Base-by-base conservation (phyloP, 2,797 vertebrate genomes). In the Artibeus jamaicensis region DNA sequence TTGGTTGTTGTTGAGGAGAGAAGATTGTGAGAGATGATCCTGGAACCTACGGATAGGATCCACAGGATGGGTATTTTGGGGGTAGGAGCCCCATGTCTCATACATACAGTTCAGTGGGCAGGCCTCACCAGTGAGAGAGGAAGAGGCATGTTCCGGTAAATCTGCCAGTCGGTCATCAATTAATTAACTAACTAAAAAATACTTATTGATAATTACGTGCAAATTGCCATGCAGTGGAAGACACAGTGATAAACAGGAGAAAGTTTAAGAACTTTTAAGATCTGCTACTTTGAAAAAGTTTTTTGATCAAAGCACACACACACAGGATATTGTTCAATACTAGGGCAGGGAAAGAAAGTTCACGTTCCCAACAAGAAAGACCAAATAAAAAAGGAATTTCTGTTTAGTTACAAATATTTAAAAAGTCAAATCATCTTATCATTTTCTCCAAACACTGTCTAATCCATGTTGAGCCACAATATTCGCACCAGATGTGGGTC, bases 141-240 rank as follows among this genome's bases (percentile, higher is more conserved):
- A 89, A 24, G 76, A 84, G 46, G 22, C 37, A 39, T 59, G 2
- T 82, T 89, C 78, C 67, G 53, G 81, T 76, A 86, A 90, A n/a
- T 57, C 32, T 92, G 83, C 46, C 32, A 9, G 3, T 68, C 70
- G 62, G 37, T 89, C 59, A 83, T 70, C 26, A 14, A 12, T 46
- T 37, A 62, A 50, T 74, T 70, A 46, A 74, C 73, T 71, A n/a
- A 93, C 77, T 71, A n/a, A n/a, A 78, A 95, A 37, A 84, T 26
- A 42, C 57, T 92, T 89, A 15, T 42, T 57, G 71, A 73, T 12
- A 39, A 3, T 32, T 24, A 74, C 24, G 0, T 92, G 21, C 39
- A 79, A 65, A 84, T 89, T 29, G 68, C 71, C 5, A 15, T 74
- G 68, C 65, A 67, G 42, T 71, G 71, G 53, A 88, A 89, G 59